Evolutionary conservation across 1,140 invertebrate species (phyloP).

Genomic region (Nasonia giraulti): DNA sequence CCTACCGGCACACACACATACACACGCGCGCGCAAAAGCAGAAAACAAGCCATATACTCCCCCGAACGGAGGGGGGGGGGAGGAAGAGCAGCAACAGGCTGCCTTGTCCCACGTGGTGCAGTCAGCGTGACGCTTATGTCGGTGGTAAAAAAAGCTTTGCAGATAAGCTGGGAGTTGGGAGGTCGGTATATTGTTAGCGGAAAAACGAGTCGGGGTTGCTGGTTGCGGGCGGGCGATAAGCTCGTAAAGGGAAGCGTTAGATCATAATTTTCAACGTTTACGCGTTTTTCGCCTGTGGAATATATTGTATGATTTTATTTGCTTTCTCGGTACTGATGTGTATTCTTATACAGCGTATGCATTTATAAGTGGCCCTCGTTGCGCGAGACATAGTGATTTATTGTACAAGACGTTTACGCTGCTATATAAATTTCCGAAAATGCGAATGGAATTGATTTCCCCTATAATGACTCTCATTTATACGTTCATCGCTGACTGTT

Average conservation of each 20-base stretch:
- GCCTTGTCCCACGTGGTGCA: slow-evolving; percentile 69
- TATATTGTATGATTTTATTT: no score
- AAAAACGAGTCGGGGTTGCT: slow-evolving; percentile 54
- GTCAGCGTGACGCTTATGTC: slow-evolving; percentile 67
- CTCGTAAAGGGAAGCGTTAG: not conserved
- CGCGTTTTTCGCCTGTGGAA: slow-evolving; percentile 36
- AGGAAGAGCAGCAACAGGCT: slow-evolving; percentile 1
- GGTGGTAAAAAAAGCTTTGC: not conserved
- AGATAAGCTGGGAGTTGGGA: not conserved
- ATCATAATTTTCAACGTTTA: no score
- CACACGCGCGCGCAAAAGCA: not conserved
- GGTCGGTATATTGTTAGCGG: slow-evolving; percentile 55
- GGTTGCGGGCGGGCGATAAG: slow-evolving; percentile 59
- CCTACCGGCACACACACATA: not conserved
- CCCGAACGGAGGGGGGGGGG: not conserved
- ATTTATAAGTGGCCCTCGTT: no score
- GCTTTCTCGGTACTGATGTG: no score
- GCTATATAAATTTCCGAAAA: no score
- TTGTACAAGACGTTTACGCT: no score
- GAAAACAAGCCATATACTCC: not conserved
- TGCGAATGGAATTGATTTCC: no score
- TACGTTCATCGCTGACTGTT: not conserved
- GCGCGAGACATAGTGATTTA: no score
- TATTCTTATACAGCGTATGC: no score
- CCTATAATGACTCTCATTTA: not conserved